These are phyloP conservation scores for Leptodirus hochenwartii DNA, from an alignment of 2,888 invertebrate genomes.

Conservation along the genomic window DNA sequence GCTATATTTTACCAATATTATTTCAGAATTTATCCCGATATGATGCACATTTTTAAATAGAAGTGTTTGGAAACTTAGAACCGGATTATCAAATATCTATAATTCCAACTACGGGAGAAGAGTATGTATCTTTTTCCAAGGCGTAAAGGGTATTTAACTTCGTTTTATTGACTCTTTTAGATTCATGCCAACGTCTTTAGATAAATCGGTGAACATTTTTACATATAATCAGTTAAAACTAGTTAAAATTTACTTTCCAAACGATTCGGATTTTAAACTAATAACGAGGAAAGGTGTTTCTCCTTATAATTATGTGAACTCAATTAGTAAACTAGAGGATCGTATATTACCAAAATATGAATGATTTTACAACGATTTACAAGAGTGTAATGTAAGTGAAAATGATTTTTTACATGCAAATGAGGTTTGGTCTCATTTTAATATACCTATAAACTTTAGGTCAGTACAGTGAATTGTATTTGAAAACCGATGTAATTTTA, in stretches of 20 bases:
- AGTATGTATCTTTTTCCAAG: no score
- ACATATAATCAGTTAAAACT: not conserved
- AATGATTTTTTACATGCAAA: constrained; percentile 15
- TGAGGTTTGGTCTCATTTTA: constrained; percentile 5
- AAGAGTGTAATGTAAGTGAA: constrained; percentile 13
- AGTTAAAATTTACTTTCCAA: not conserved
- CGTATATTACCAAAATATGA: constrained; percentile 12
- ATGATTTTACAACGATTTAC: constrained; percentile 15
- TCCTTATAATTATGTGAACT: constrained; percentile 18
- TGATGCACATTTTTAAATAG: no score
- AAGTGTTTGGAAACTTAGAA: no score
- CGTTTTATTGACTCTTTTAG: no score
- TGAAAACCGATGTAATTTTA: no score
- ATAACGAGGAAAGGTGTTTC: constrained; percentile 18
- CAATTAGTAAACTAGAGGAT: constrained; percentile 14
- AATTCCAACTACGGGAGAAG: no score
- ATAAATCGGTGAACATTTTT: constrained; percentile 2
- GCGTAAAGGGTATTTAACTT: no score
- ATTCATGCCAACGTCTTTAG: constrained; percentile 5
- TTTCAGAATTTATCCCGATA: no score
- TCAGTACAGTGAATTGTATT: no score
- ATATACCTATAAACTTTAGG: constrained; percentile 6
- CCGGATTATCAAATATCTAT: no score
- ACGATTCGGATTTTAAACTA: constrained; percentile 11
- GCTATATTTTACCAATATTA: no score